Evolutionary conservation across 1,140 invertebrate genomes (phyloP).

Genomic region (Orchesella cincta): DNA sequence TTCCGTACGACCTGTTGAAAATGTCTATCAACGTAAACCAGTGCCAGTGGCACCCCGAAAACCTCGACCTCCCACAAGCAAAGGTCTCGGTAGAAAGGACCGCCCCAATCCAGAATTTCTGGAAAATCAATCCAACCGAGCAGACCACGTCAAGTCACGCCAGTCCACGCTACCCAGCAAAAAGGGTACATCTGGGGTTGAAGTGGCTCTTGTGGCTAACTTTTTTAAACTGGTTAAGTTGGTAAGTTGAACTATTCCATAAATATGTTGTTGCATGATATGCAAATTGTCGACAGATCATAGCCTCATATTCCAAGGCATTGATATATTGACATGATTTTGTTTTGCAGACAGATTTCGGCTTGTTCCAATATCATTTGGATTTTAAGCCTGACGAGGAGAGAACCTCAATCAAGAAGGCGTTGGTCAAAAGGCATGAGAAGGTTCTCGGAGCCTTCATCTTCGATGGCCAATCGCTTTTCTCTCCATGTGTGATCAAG

Average conservation of each 20-base stretch:
- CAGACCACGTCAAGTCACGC: not conserved
- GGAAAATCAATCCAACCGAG: not conserved
- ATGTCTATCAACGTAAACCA: too few relatives aligned
- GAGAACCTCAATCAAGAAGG: constrained; percentile 63
- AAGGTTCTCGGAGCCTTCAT: constrained; percentile 61
- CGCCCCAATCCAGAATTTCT: not conserved
- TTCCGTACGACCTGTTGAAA: too few relatives aligned
- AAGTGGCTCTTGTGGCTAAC: not conserved
- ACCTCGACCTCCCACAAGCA: too few relatives aligned
- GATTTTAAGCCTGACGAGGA: constrained; percentile 76
- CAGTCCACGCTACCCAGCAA: not conserved
- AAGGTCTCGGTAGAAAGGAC: not conserved
- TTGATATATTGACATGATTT: not conserved
- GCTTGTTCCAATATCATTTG: constrained; percentile 74
- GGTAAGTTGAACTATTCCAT: not conserved
- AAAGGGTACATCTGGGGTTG: not conserved
- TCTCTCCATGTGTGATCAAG: constrained; percentile 57
- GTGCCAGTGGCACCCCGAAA: too few relatives aligned
- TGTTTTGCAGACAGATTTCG: not conserved
- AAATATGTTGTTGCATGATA: not conserved
- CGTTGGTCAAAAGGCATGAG: constrained; percentile 62
- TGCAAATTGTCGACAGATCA: not conserved
- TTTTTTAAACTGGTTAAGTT: not conserved
- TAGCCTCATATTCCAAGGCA: not conserved
- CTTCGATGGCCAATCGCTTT: constrained; percentile 64